Conservation (phyloP, 2,113 vertebrate species). For the Prunella fulvescens region DNA sequence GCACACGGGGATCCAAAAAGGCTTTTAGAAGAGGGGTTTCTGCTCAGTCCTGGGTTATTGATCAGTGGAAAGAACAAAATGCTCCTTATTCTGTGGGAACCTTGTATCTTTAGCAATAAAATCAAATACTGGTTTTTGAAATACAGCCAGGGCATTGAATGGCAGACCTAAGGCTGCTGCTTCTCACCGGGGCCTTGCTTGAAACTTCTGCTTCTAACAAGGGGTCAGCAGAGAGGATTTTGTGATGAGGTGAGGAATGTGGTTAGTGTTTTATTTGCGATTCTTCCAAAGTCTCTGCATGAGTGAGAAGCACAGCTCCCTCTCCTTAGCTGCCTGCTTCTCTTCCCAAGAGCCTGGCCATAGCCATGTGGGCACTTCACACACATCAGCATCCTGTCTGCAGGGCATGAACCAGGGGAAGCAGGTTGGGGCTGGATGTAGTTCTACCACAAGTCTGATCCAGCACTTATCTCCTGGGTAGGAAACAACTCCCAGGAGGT, state of each 20-base stretch:
- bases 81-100: background rate
- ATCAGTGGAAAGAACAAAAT: background rate
- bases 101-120: background rate
- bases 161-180: background rate
- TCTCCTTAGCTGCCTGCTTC: background rate
- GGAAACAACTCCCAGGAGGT: background rate
- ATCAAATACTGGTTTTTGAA: background rate
- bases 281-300: background rate
- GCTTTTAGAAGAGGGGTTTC: background rate
- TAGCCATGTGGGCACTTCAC: accelerated
- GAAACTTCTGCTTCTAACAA: background rate
- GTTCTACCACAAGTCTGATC: background rate
- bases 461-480: background rate
- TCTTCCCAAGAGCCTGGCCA: background rate
- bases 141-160: background rate
- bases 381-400: background rate
- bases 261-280: background rate
- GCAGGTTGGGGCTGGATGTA: background rate
- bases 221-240: background rate
- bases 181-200: background rate
- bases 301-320: background rate
- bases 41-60: background rate
- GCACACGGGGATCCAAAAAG: background rate
- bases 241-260: background rate
- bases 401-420: background rate